A percentile compares a stretch with the other conserved stretches of the same genome.
Conservation (phyloP, 2,113 vertebrate species). For the Ascaphus truei region DNA sequence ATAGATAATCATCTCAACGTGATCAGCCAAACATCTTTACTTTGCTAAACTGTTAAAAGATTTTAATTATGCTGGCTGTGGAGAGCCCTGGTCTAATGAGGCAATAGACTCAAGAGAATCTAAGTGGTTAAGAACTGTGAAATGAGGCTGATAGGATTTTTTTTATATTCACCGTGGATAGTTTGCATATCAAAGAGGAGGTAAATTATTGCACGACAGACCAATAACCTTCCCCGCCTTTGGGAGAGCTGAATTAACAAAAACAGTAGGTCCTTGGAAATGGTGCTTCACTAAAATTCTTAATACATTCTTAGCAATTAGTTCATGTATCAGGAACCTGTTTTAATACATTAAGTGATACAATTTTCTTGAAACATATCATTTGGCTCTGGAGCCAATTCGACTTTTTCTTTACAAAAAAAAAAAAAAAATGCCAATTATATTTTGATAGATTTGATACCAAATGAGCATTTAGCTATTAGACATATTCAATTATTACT, state of each 20-base stretch:
- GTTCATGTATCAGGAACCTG: conserved; percentile 60
- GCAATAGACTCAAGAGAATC: conserved; percentile 94
- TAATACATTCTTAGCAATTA: conserved; percentile 63
- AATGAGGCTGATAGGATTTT: conserved; percentile 98
- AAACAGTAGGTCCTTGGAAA: conserved; percentile 69
- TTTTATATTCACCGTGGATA: conserved; percentile 97
- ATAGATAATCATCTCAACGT: conserved; percentile 97
- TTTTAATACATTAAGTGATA: conserved; percentile 63
- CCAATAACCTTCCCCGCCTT: conserved; percentile 96
- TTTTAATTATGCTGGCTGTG: conserved; percentile 99
- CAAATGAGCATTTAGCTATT: conserved; percentile 74
- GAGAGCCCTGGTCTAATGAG: conserved; percentile 99
- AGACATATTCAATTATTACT: conserved; percentile 72
- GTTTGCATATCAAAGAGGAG: conserved; percentile 99
- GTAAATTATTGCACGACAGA: conserved; percentile 98
- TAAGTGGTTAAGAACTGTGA: conserved; percentile 97
- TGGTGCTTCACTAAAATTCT: conserved; percentile 50
- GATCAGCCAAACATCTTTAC: conserved; percentile 99
- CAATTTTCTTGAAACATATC: conserved; percentile 56
- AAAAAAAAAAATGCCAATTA: conserved; percentile 68
- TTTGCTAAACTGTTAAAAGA: conserved; percentile 99
- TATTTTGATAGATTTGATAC: conserved; percentile 72
- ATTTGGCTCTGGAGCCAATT: conserved; percentile 42
- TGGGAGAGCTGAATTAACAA: conserved; percentile 68
- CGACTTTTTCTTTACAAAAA: conserved; percentile 44